Evolutionary conservation across 2,113 vertebrate species (phyloP), one percentile per base, ranked within the genome.

Genomic region (Loxodonta africana): DNA sequence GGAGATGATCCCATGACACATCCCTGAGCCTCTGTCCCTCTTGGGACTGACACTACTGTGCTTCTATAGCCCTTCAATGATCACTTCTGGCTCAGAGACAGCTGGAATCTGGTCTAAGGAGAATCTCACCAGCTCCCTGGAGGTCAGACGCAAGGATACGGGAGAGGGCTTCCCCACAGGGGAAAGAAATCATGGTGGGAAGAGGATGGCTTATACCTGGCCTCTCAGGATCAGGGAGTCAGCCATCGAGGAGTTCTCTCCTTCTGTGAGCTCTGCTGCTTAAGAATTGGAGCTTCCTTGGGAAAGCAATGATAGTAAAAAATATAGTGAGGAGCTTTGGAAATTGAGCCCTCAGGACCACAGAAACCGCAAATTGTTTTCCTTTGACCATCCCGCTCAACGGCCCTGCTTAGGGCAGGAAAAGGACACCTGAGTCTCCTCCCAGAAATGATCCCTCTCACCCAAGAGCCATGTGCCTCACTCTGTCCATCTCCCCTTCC

Each of bases 281-380:
- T 28, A n/a, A 73, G 46, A 69, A 74, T 37, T 18, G 60, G 21
- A 41, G 51, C 1, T 84, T 28, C 30, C 78, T 51, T 25, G 81
- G 41, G 46, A 18, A n/a, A 87, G 37, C 20, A 60, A 23, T 30
- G 30, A 62, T 60, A 89, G 15, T 25, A 10, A 21, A 28, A 17
- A 8, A 17, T 30, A 8, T 97, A 88, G 97, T 63, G 73, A 90
- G 41, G 33, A 94, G 12, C 60, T 93, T 46, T 78, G 85, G 18
- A 78, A 77, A 90, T 88, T 91, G 44, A 92, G 48, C 14, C 53
- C 44, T 18, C 7, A 74, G 78, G 73, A 41, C 25, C 12, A 18
- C 7, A 20, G 9, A 74, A 5, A 87, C 18, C 20, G 1, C 30
- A n/a, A 12, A 65, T 2, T 15, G 8, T 81, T 20, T 67, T 17